Base-by-base conservation (phyloP, 2,888 invertebrate genomes). In the Aporophyla nigra region DNA sequence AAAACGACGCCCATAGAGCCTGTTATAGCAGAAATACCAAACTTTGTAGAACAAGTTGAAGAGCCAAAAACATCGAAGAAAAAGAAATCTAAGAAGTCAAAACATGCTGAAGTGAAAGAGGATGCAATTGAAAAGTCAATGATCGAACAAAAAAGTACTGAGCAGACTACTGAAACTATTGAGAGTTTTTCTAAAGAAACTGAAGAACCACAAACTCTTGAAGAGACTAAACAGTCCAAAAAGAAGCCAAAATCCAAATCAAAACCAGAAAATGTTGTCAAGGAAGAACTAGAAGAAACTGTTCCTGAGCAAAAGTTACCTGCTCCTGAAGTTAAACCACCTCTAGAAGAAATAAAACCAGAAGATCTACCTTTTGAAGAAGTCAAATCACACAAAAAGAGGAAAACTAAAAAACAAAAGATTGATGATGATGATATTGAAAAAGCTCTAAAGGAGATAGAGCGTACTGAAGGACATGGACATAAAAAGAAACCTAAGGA, bases 351-450 rank as follows among this genome's bases (percentile, higher is more conserved):
- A 54, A 33, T n/a, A 56, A 63, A 58, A 67, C 24, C 46, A 21
- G 77, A 76, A 14, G 86, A 87, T 61, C 81, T 85, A n/a, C 76
- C 81, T 67, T 82, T 87, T 46, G 86, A 89, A 78, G 90, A 90
- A 81, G 84, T 85, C 7, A 94, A 93, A 84, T 80, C 75, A 49
- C 85, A 85, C 72, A 95, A 93, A 90, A 94, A 94, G 90, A 95
- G 93, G 85, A 95, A 94, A 86, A 83, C 88, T 12, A 94, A 93
- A 69, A 95, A 94, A 88, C 76, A 68, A 46, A 94, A 94, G 87
- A 74, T 87, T 77, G 74, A 87, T 5, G 91, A 92, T 78, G 92
- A 94, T 78, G 94, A 94, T 71, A 92, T 92, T 74, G 94, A 94
- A 75, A 93, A 90, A 76, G 92, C 93, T 74, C 82, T 93, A 9